phyloP scores from a whole-genome alignment of 2,888 invertebrate species.

The Arenicola marina region DNA sequence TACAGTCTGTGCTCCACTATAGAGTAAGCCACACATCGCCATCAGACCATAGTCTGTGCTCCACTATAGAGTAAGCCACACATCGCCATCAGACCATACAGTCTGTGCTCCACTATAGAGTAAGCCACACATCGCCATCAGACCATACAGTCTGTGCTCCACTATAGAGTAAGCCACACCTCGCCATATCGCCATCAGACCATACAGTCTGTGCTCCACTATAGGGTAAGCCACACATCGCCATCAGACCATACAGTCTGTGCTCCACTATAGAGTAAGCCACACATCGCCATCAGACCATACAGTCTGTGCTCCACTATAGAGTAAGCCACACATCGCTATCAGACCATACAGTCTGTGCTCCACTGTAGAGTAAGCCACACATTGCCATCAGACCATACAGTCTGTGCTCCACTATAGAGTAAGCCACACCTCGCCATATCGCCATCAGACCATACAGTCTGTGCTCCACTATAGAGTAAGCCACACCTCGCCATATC shows the following conservation, averaged over 20 bases:
- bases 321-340: conserved; percentile 23
- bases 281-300: conserved; percentile 19
- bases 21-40: conserved; percentile 23
- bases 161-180: conserved; percentile 26
- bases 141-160: conserved; percentile 24
- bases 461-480: conserved; percentile 26
- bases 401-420: conserved; percentile 22
- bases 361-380: conserved; percentile 25
- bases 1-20: conserved; percentile 23
- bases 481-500: conserved; percentile 12
- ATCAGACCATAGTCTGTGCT: conserved; percentile 25
- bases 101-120: conserved; percentile 25
- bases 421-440: conserved; percentile 21
- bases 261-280: conserved; percentile 27
- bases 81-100: conserved; percentile 22
- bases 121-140: conserved; percentile 20
- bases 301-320: conserved; percentile 23
- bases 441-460: conserved; percentile 22
- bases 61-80: conserved; percentile 25
- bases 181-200: conserved; percentile 17
- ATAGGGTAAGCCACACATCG: conserved; percentile 25
- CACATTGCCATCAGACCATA: conserved; percentile 23
- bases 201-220: conserved; percentile 22
- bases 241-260: conserved; percentile 23
- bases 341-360: conserved; percentile 24